phyloP scores from a whole-genome alignment of 2,113 vertebrate genomes.

The Empidonax alnorum region DNA sequence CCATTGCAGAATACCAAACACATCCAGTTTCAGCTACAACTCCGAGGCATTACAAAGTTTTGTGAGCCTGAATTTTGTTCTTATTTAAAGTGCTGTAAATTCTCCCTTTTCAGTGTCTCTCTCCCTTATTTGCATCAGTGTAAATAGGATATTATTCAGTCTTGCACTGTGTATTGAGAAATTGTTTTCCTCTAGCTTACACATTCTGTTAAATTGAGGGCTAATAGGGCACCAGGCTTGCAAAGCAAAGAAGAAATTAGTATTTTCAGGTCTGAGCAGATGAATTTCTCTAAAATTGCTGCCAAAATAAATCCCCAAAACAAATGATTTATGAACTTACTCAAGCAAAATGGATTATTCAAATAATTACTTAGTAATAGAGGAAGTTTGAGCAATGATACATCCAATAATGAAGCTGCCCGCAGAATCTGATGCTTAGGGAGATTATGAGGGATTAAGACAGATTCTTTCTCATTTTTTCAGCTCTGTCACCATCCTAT shows the following conservation, averaged over 20 bases:
- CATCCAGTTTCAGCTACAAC: not conserved
- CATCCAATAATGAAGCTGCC: conserved; percentile 58
- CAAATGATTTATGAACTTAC: conserved; percentile 48
- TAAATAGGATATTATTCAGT: conserved; percentile 4
- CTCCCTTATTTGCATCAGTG: not conserved
- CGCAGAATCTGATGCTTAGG: conserved; percentile 37
- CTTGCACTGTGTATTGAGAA: not conserved
- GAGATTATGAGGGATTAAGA: conserved; percentile 64
- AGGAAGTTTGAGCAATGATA: conserved; percentile 50
- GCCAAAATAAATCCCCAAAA: conserved; percentile 29
- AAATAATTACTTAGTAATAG: conserved; percentile 60
- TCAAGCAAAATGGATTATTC: conserved; percentile 52
- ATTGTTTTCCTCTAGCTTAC: conserved; percentile 5
- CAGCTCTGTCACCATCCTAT: not conserved
- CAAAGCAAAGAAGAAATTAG: not conserved
- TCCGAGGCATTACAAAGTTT: not conserved
- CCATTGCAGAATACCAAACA: not conserved
- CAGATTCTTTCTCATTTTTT: conserved; percentile 14
- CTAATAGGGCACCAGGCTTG: not conserved
- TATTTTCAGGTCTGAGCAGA: not conserved
- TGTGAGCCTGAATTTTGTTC: not conserved
- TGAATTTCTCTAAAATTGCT: not conserved
- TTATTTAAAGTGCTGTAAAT: not conserved
- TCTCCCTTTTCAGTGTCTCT: not conserved
- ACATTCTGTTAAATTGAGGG: not conserved